phyloP scores from a whole-genome alignment of 2,797 vertebrate genomes.

The Steatocranus sp. region DNA sequence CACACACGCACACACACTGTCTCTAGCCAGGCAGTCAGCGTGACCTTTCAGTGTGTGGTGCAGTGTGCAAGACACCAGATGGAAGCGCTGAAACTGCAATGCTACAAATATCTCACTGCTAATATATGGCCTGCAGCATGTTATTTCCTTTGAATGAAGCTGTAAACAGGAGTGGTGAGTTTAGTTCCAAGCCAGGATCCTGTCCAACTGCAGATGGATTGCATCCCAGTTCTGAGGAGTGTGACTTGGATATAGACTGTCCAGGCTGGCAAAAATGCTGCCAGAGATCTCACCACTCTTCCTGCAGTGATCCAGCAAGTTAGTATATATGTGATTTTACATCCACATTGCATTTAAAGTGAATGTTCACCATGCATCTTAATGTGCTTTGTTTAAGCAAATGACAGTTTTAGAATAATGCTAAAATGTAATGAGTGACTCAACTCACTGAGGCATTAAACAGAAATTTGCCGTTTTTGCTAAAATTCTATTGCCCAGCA shows the following conservation, averaged over 20 bases:
- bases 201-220: constrained; percentile 71
- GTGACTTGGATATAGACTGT: constrained; percentile 82
- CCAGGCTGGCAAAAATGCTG: constrained; percentile 89
- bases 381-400: background rate
- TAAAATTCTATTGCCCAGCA: background rate
- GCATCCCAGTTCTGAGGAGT: constrained; percentile 37
- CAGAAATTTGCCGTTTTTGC: background rate
- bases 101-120: constrained; percentile 35
- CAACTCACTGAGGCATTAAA: background rate
- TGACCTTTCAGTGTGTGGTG: constrained; percentile 17
- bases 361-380: background rate
- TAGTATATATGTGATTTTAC: constrained; percentile 20
- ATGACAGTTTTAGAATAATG: background rate
- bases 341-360: background rate
- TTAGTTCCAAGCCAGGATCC: constrained; percentile 80
- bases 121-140: constrained; percentile 43
- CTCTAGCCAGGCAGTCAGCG: background rate
- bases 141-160: constrained; percentile 71
- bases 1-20: background rate
- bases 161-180: constrained; percentile 73
- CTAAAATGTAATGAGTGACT: background rate
- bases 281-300: constrained; percentile 22
- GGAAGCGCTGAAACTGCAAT: constrained; percentile 10
- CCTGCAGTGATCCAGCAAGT: constrained; percentile 65
- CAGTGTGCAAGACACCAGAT: constrained; percentile 49